Conservation (phyloP, 2,797 vertebrate genomes). For the Acipenser transmontanus region DNA sequence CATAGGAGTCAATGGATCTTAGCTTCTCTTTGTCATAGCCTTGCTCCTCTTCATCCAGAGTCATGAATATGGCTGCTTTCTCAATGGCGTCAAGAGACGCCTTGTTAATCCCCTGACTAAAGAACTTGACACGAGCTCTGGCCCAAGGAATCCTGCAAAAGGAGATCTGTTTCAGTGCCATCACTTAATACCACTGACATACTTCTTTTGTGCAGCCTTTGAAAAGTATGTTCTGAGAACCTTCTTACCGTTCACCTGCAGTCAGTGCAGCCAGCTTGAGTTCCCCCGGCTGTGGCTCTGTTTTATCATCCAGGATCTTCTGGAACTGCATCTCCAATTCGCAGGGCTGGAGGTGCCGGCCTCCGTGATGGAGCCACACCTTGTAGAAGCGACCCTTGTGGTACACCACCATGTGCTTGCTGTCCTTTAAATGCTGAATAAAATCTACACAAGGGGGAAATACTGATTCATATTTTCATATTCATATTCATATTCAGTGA, state of each 20-base stretch:
- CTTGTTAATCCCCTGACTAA: conserved; percentile 73
- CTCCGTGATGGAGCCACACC: conserved; percentile 81
- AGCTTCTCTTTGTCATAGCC: conserved; percentile 46
- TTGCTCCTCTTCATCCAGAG: conserved; percentile 75
- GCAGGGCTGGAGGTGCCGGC: conserved; percentile 72
- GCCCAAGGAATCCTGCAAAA: conserved; percentile 77
- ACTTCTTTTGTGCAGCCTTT: too few relatives aligned
- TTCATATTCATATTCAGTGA: too few relatives aligned
- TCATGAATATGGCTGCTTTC: conserved; percentile 80
- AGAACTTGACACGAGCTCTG: conserved; percentile 68
- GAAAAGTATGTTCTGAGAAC: neutral
- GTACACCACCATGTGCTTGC: conserved; percentile 83
- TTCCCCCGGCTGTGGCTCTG: conserved; percentile 75
- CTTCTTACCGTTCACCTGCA: conserved; percentile 74
- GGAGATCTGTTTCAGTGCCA: neutral
- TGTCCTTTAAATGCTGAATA: conserved; percentile 78
- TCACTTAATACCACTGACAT: neutral
- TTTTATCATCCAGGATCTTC: conserved; percentile 77
- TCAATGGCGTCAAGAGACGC: conserved; percentile 72
- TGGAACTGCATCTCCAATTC: conserved; percentile 88
- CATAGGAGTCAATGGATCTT: conserved; percentile 72
- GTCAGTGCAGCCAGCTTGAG: conserved; percentile 78
- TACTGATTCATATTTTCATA: too few relatives aligned
- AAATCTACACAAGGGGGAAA: conserved; percentile 19
- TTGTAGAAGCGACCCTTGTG: conserved; percentile 84